Evolutionary conservation across 1,140 invertebrate species (phyloP).

Genomic region (Diabrotica virgifera): DNA sequence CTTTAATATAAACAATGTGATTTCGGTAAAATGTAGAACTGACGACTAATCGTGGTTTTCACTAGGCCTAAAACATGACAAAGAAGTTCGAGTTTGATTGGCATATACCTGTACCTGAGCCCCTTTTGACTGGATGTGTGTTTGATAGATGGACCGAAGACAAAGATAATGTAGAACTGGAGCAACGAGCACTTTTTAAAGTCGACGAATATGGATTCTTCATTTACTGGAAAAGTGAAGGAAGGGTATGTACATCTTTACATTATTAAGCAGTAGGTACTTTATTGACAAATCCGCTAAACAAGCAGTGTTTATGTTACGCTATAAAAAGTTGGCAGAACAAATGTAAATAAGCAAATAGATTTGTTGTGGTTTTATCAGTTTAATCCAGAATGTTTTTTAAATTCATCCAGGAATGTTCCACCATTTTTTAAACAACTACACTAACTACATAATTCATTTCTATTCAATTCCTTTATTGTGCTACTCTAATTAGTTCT

Average conservation of each 20-base stretch:
- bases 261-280: not conserved
- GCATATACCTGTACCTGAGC: constrained; percentile 89
- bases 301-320: not conserved
- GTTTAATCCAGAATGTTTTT: no score
- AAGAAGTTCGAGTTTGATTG: constrained; percentile 99
- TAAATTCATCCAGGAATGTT: no score
- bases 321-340: no score
- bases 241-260: constrained; percentile 61
- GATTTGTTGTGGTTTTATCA: no score
- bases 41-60: not conserved
- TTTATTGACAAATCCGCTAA: not conserved
- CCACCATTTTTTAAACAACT: no score
- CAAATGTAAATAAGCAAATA: no score
- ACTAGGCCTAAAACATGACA: constrained; percentile 66
- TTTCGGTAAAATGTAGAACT: constrained; percentile 1
- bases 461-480: no score
- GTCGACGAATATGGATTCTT: constrained; percentile 99
- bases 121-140: constrained; percentile 74
- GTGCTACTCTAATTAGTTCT: no score
- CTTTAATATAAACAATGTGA: not conserved
- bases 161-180: constrained; percentile 85
- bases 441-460: no score
- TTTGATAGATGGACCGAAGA: constrained; percentile 98
- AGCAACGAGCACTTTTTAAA: constrained; percentile 86
- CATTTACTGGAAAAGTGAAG: constrained; percentile 98